These are phyloP conservation scores for Crioceris asparagi DNA, from an alignment of 2,888 invertebrate genomes.

Conservation along the genomic window DNA sequence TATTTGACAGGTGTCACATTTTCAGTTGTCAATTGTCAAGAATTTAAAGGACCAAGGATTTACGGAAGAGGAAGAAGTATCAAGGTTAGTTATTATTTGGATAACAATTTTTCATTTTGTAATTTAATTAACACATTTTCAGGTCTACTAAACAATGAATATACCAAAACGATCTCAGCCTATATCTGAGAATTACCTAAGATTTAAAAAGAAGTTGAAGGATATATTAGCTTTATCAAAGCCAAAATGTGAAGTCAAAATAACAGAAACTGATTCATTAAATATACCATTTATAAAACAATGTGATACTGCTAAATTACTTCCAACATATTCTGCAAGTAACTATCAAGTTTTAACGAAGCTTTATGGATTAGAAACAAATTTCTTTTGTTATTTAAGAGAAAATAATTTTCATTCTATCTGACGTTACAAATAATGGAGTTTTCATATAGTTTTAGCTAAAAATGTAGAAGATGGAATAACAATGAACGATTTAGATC, in stretches of 20 bases:
- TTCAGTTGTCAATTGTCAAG: no score
- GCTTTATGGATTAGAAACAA: not conserved
- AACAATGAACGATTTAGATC: conserved; percentile 80
- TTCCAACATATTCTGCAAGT: conserved; percentile 55
- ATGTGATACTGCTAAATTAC: conserved; percentile 53
- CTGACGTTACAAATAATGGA: no score
- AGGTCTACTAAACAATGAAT: no score
- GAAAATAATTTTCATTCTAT: no score
- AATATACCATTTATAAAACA: conserved; percentile 55
- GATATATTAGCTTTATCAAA: conserved; percentile 19
- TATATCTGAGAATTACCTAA: no score
- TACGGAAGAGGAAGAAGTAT: no score
- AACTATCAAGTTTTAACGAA: conserved; percentile 13
- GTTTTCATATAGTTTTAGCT: conserved; percentile 41
- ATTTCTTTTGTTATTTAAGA: conserved; percentile 1
- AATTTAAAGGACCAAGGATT: no score
- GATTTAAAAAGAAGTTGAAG: conserved; percentile 22
- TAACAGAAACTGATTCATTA: conserved; percentile 17
- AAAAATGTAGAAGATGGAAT: conserved; percentile 65
- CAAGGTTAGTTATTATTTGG: no score
- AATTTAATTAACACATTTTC: no score
- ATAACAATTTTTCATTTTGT: no score
- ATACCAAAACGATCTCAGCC: no score
- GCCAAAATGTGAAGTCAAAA: conserved; percentile 16
- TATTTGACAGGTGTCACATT: no score